A percentile compares a stretch with the other conserved stretches of the same genome.
Evolutionary conservation across 37 sponge, comb jelly and placozoan species (phyloP).

Genomic region (Spongilla lacustris): DNA sequence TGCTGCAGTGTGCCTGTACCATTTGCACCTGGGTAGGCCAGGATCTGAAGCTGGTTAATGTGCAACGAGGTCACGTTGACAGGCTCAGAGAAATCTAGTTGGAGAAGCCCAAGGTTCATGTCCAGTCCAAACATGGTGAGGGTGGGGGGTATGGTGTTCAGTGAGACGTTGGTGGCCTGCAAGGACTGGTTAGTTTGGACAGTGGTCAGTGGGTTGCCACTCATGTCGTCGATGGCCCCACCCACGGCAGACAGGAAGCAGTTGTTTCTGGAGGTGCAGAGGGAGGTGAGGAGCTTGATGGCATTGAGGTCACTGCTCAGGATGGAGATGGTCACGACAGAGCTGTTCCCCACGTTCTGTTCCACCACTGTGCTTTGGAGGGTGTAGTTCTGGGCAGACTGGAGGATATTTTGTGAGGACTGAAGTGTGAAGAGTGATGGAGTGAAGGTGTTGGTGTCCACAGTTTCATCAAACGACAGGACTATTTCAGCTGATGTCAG

Average conservation of each 20-base stretch:
- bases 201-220: constrained; percentile 51
- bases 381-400: constrained; percentile 29
- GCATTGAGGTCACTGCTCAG: constrained; percentile 67
- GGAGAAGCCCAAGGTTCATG: constrained; percentile 63
- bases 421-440: constrained; percentile 67
- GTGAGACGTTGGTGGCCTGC: constrained; percentile 53
- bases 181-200: constrained; percentile 11
- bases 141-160: constrained; percentile 59
- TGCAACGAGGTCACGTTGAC: constrained; percentile 58
- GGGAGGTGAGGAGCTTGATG: constrained; percentile 66
- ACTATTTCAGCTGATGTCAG: constrained; percentile 53
- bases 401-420: constrained; percentile 9
- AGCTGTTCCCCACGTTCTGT: constrained; percentile 24
- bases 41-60: constrained; percentile 43
- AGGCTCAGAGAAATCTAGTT: constrained; percentile 77
- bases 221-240: constrained; percentile 77
- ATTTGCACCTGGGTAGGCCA: constrained; percentile 49
- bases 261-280: constrained; percentile 52
- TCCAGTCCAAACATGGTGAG: constrained; percentile 62
- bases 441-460: constrained; percentile 48
- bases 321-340: constrained; percentile 46
- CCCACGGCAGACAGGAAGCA: constrained; percentile 65
- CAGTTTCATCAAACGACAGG: constrained; percentile 85
- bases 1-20: constrained; percentile 16
- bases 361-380: constrained; percentile 10